These are phyloP conservation scores for Aplidium turbinatum DNA, from an alignment of 23 tunicate species.

Conservation along the genomic window DNA sequence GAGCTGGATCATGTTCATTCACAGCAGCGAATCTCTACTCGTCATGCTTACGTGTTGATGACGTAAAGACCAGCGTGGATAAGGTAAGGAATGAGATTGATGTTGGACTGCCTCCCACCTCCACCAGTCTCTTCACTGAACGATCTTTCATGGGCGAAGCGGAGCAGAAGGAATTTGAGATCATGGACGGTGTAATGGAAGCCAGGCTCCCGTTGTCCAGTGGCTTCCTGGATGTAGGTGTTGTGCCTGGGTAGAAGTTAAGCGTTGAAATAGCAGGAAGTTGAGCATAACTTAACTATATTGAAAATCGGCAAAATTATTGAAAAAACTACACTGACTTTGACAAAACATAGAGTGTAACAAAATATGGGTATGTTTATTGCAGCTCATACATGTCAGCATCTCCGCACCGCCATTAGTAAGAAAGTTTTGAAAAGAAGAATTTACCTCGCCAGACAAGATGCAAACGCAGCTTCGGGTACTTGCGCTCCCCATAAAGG, in stretches of 20 bases:
- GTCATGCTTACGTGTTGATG: slow-evolving; percentile 69
- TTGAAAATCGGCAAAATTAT: no score
- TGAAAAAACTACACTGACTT: no score
- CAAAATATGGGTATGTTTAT: no score
- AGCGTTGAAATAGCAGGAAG: no score
- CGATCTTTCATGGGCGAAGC: slow-evolving; percentile 81
- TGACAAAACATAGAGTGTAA: no score
- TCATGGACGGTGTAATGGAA: slow-evolving; percentile 85
- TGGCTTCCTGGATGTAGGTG: slow-evolving; percentile 95
- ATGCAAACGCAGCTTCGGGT: slow-evolving; percentile 89
- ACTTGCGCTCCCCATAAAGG: slow-evolving; percentile 99
- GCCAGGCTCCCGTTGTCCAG: slow-evolving; percentile 82
- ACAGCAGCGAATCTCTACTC: no score
- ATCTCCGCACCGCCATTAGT: no score
- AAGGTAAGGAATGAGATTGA: slow-evolving; percentile 89
- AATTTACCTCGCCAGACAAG: slow-evolving; percentile 76
- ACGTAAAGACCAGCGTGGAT: slow-evolving; percentile 83
- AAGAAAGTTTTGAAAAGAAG: neutral
- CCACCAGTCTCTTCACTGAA: slow-evolving; percentile 97
- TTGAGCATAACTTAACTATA: no score
- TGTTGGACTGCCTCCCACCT: slow-evolving; percentile 93
- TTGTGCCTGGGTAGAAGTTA: no score
- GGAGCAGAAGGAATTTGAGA: slow-evolving; percentile 79
- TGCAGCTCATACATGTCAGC: no score
- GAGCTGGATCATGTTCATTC: no score